Evolutionary conservation across 2,113 vertebrate species (phyloP).

Genomic region (Gallinago undulata): DNA sequence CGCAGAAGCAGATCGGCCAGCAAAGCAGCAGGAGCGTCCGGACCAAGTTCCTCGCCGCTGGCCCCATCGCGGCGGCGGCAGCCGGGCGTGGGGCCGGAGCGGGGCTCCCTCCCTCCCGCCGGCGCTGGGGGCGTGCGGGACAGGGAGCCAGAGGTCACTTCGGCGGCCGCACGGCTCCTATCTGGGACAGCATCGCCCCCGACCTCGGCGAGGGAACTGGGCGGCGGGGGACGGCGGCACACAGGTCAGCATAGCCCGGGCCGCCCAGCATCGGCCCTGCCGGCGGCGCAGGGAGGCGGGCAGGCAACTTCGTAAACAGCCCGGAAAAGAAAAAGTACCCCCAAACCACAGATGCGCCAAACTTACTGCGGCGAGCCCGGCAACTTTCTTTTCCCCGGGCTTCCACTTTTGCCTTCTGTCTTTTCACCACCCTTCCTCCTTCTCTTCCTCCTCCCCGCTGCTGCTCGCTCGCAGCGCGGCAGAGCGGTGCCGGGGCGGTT

Average conservation of each 20-base stretch:
- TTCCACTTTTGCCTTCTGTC: not conserved
- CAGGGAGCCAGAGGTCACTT: not conserved
- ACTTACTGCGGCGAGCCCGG: slow-evolving; percentile 33
- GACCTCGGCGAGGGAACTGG: not conserved
- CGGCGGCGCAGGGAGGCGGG: not conserved
- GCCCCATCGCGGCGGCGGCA: not conserved
- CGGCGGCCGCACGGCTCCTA: not conserved
- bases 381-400: slow-evolving; percentile 21
- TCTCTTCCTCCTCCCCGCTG: not conserved
- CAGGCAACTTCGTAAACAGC: not conserved
- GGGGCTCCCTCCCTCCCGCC: not conserved
- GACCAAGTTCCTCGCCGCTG: not conserved
- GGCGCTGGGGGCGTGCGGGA: not conserved
- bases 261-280: not conserved
- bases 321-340: not conserved
- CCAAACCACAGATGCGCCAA: not conserved
- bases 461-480: not conserved
- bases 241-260: not conserved
- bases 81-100: not conserved
- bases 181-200: not conserved
- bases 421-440: not conserved
- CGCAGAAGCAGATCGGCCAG: slow-evolving; percentile 63
- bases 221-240: not conserved
- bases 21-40: not conserved
- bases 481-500: not conserved